Evolutionary conservation across 2,113 vertebrate genomes (phyloP).

Genomic region (Cheirogaleus medius): DNA sequence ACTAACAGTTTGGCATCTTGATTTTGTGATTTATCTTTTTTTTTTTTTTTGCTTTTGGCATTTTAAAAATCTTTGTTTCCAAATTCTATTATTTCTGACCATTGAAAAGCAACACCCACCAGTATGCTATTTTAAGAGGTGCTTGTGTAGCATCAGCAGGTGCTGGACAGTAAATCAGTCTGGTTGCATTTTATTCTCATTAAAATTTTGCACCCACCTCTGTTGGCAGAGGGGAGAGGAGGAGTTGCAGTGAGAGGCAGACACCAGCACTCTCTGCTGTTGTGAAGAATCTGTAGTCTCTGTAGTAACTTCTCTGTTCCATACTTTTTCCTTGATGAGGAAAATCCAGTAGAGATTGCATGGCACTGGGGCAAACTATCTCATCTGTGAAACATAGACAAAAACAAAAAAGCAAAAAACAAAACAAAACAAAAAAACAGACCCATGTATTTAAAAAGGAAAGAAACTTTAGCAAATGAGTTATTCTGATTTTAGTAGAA

Average conservation of each 20-base stretch:
- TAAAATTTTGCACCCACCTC: not conserved
- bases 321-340: not conserved
- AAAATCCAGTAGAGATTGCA: not conserved
- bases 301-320: not conserved
- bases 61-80: not conserved
- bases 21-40: not conserved
- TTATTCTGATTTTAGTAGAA: constrained; percentile 4
- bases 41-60: not conserved
- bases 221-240: not conserved
- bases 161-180: constrained; percentile 4
- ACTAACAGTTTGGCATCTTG: not conserved
- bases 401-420: not conserved
- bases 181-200: constrained; percentile 32
- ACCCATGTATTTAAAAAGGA: not conserved
- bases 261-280: rapidly evolving
- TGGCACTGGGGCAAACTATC: not conserved
- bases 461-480: not conserved
- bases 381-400: not conserved
- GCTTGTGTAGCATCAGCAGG: not conserved
- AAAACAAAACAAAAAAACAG: not conserved
- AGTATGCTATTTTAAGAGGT: constrained; percentile 44
- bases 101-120: constrained; percentile 35
- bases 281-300: not conserved
- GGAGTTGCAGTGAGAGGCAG: not conserved
- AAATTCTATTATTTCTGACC: constrained; percentile 52